A percentile compares a stretch with the other conserved stretches of the same genome.
Conservation (phyloP, 2,797 vertebrate genomes). For the Falco novaeseelandiae region DNA sequence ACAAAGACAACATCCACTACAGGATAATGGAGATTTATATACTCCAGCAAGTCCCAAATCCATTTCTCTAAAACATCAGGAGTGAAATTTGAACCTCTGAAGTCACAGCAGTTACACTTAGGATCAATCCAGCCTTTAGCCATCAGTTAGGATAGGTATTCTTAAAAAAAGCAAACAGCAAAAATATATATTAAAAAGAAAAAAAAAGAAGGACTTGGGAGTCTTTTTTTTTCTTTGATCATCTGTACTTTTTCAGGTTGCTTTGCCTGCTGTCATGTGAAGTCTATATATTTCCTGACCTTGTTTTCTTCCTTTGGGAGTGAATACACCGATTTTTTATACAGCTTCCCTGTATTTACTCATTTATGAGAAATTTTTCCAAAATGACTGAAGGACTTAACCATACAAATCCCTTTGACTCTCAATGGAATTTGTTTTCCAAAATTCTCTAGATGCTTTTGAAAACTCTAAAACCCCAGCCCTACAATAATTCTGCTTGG, state of each 20-base stretch:
- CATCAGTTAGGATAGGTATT: neutral
- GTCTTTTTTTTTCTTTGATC: neutral
- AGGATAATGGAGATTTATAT: neutral
- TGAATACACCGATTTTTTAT: neutral
- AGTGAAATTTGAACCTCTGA: neutral
- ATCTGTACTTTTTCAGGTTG: neutral
- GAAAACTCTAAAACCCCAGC: neutral
- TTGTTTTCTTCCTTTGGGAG: neutral
- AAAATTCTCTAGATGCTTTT: neutral
- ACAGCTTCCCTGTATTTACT: neutral
- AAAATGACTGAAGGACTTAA: neutral
- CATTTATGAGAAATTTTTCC: neutral
- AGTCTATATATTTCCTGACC: neutral
- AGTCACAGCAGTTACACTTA: neutral
- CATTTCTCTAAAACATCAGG: neutral
- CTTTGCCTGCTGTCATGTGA: neutral
- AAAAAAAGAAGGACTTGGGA: accelerated
- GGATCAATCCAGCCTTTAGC: neutral
- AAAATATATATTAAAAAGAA: neutral
- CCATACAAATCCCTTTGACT: neutral
- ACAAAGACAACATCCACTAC: neutral
- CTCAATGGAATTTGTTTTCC: neutral
- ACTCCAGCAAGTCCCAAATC: neutral
- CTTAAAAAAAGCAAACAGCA: neutral
- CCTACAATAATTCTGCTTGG: neutral